Base-by-base conservation (phyloP, 2,888 invertebrate genomes). In the Slavum lentiscoides region DNA sequence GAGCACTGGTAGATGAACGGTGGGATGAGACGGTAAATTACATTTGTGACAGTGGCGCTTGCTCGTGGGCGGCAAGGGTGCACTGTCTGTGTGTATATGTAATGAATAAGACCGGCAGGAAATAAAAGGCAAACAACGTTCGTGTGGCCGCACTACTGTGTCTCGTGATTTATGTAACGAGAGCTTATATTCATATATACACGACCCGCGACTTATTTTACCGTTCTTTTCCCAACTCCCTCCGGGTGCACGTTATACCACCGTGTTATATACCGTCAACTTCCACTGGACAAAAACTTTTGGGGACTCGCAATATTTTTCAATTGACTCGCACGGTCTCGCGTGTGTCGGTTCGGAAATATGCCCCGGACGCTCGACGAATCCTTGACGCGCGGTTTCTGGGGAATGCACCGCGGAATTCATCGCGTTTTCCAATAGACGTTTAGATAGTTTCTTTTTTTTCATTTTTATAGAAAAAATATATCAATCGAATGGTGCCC, bases 51-150 rank as follows among this genome's bases (percentile, higher is more conserved):
- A 66, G 55, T 55, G 39, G 66, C 17, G 43, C 19, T 19, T 17
- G 66, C 17, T 43, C 15, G 66, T 21, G 5, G 19, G 17, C 23
- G n/a, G n/a, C 19, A 17, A 11, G n/a, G n/a, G n/a, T n/a, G n/a
- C n/a, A n/a, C n/a, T 30, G 4, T 2, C 30, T 30, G 30, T 30
- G 30, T 30, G 30, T 30, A 30, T 39, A 30, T 19, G 66, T 67
- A 67, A 75, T 58, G 74, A 67, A 75, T 75, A 67, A 75, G 39
- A 58, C 66, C 55, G 21, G 58, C 39, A 75, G 66, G 55, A 67
- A 67, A 75, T 58, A 58, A 67, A 75, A 67, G 75, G 67, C 66
- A 58, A 75, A 75, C 58, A 67, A 75, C 67, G 66, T 2, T 75
- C 58, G 23, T n/a, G 58, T 43, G 39, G 75, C 58, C 4, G 30